Percentiles rank a stretch among this genome's conserved stretches.
Conservation (phyloP, 2,888 invertebrate species). For the Octodonta nipae region DNA sequence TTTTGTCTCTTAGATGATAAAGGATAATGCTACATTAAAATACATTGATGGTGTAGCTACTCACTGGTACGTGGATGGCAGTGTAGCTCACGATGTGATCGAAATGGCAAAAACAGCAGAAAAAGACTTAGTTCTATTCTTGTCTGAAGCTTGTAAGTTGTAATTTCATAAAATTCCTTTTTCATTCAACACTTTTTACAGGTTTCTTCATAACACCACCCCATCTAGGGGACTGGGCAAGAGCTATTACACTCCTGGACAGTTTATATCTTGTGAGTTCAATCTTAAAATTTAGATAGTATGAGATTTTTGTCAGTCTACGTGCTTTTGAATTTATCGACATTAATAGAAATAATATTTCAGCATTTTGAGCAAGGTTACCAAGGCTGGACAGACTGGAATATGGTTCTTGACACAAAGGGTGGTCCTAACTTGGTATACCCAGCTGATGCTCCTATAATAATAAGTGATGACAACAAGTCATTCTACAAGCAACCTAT, state of each 20-base stretch:
- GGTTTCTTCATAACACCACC: neutral
- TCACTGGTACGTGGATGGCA: neutral
- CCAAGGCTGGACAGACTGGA: neutral
- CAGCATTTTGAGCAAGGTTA: neutral
- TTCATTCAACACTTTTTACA: neutral
- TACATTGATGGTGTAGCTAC: neutral
- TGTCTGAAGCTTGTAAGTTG: neutral
- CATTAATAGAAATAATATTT: too few species aligned
- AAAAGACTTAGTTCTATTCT: neutral
- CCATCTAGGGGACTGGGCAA: neutral
- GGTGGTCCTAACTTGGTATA: neutral
- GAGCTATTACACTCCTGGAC: neutral
- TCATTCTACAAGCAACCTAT: neutral
- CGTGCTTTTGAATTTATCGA: too few species aligned
- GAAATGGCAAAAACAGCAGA: neutral
- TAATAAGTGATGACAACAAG: neutral
- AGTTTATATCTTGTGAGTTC: neutral
- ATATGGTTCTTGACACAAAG: neutral
- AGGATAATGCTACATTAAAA: neutral
- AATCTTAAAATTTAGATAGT: neutral
- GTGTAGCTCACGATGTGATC: neutral
- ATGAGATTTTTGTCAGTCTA: too few species aligned
- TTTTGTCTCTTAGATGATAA: neutral
- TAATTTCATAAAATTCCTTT: neutral
- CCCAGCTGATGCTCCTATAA: neutral